A percentile compares a stretch with the other conserved stretches of the same genome.
Conservation (phyloP, 2,888 invertebrate species). For the Synergus japonicus region DNA sequence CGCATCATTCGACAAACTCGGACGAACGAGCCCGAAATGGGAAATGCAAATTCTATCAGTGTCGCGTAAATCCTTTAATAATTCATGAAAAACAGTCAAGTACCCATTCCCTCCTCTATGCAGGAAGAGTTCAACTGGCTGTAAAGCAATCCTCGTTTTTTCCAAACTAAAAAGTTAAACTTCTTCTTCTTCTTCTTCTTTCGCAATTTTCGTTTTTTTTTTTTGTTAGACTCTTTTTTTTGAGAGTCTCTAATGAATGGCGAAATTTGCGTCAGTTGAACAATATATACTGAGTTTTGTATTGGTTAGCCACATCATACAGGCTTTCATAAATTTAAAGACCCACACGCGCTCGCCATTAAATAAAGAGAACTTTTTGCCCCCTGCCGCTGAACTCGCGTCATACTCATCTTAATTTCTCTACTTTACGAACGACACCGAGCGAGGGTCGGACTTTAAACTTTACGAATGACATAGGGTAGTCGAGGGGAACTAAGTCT, state of each 20-base stretch:
- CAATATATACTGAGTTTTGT: slow-evolving; percentile 10
- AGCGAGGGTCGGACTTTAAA: slow-evolving; percentile 43
- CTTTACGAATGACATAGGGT: slow-evolving; percentile 46
- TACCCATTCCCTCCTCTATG: not conserved
- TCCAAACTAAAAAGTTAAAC: not conserved
- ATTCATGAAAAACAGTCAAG: slow-evolving; percentile 33
- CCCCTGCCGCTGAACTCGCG: slow-evolving; percentile 44
- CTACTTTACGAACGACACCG: slow-evolving; percentile 43
- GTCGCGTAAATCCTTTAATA: slow-evolving; percentile 29
- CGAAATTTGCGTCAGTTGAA: slow-evolving; percentile 18
- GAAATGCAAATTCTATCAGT: slow-evolving; percentile 32
- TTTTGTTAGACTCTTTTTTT: not conserved
- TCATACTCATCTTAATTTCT: slow-evolving; percentile 49
- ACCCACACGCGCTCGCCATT: slow-evolving; percentile 41
- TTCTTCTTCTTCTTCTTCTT: not conserved
- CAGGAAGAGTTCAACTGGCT: slow-evolving; percentile 4
- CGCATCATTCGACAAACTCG: not conserved
- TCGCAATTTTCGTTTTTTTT: not conserved
- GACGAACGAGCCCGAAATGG: slow-evolving; percentile 20
- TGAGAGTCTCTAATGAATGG: not conserved
- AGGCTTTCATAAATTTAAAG: slow-evolving; percentile 45
- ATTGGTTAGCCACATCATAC: slow-evolving; percentile 8
- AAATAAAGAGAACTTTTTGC: slow-evolving; percentile 45
- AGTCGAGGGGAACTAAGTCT: not conserved
- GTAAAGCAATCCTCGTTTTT: slow-evolving; percentile 17